Evolutionary conservation across 2,113 vertebrate species (phyloP), one percentile per base, ranked within the genome.

Genomic region (Lipophrys pholis): DNA sequence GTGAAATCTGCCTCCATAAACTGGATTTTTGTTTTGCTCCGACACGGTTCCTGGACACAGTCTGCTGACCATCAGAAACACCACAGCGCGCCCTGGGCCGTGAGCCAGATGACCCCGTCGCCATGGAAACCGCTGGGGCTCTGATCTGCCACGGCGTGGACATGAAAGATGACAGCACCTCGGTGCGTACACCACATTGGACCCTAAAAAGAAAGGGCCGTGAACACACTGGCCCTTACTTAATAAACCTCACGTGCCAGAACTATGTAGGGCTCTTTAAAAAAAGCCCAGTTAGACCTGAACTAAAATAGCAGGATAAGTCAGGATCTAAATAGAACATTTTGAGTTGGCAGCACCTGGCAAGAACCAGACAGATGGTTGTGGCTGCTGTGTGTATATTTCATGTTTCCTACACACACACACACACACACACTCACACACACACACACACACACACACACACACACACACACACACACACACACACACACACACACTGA

Each of bases 291-390:
- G 75, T 78, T 76, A 17, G 81, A 87, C 43, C 36, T 39, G 59
- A 45, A 69, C 76, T 52, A 41, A 86, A 92, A 91, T 90, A 92
- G 75, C 61, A 11, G 52, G 48, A 71, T 74, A 62, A 65, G 76
- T 87, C 65, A 62, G 60, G 73, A 73, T 89, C 70, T 69, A 88
- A 92, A 92, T 85, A 85, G 82, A 78, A 54, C 54, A 49, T 78
- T 87, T 62, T 83, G 81, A 80, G 75, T 39, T 48, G 76, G 78
- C 45, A 83, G 87, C 91, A 93, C 91, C 90, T 94, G 92, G 88
- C 76, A 75, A 79, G 61, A 1, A 40, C 62, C 49, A 76, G 87
- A 92, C 92, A 90, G 85, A 92, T 91, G 91, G 82, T 41, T 68
- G 68, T 41, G 77, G 79, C 84, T 82, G 74, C 74, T 71, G 39